These are phyloP conservation scores for Sphaerophoria rueppellii DNA, from an alignment of 2,888 invertebrate species.

Conservation along the genomic window DNA sequence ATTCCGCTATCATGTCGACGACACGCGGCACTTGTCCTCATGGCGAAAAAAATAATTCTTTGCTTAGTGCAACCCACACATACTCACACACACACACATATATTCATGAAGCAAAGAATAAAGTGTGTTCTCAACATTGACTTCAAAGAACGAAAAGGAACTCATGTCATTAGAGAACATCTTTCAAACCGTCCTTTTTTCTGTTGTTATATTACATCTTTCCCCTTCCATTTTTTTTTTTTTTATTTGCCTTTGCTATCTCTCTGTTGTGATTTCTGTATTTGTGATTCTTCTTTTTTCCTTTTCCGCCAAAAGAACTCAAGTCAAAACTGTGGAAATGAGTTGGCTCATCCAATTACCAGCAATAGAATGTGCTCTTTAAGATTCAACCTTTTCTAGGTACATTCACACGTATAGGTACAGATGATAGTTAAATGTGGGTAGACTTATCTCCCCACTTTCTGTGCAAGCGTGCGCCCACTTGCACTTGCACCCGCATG, in stretches of 20 bases:
- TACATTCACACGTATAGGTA: background rate
- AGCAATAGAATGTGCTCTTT: slow-evolving; percentile 59
- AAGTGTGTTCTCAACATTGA: slow-evolving; percentile 20
- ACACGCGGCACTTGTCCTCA: slow-evolving; percentile 30
- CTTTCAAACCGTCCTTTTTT: slow-evolving; percentile 18
- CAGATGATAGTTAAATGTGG: background rate
- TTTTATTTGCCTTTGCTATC: background rate
- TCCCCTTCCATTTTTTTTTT: background rate
- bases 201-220: slow-evolving; percentile 18
- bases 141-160: slow-evolving; percentile 49
- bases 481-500: slow-evolving; percentile 45
- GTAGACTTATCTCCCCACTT: background rate
- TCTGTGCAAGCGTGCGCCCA: slow-evolving; percentile 11
- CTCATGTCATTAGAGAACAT: slow-evolving; percentile 62
- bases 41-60: slow-evolving; percentile 53
- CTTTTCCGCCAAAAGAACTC: background rate
- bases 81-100: background rate
- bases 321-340: slow-evolving; percentile 60
- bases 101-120: background rate
- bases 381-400: slow-evolving; percentile 41
- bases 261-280: slow-evolving; percentile 1
- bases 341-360: slow-evolving; percentile 70
- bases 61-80: slow-evolving; percentile 9
- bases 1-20: slow-evolving; percentile 17
- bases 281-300: slow-evolving; percentile 3